Conservation (phyloP, 1,140 invertebrate genomes). For the Drosophila varians region DNA sequence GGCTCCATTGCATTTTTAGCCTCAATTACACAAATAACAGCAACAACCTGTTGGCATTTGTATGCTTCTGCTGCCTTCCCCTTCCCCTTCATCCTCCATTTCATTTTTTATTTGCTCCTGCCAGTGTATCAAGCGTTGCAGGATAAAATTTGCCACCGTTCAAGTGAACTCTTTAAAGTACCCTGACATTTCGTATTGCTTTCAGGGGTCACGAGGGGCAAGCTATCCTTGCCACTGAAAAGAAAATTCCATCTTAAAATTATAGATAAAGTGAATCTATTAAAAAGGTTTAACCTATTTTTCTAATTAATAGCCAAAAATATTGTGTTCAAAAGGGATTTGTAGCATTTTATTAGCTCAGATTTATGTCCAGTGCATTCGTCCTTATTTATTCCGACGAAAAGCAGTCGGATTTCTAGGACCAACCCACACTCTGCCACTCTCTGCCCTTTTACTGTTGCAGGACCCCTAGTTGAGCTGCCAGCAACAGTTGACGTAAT, state of each 20-base stretch:
- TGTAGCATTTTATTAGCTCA: neutral
- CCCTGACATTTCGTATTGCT: slow-evolving; percentile 66
- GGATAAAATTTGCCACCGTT: slow-evolving; percentile 41
- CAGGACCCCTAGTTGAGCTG: neutral
- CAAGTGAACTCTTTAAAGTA: slow-evolving; percentile 74
- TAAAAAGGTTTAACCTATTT: too few relatives aligned
- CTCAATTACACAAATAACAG: slow-evolving; percentile 62
- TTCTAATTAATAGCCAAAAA: too few relatives aligned
- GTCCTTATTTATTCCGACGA: slow-evolving; percentile 27
- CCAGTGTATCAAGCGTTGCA: slow-evolving; percentile 12
- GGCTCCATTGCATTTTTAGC: slow-evolving; percentile 55
- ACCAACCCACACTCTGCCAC: neutral
- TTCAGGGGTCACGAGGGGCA: slow-evolving; percentile 47
- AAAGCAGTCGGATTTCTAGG: neutral
- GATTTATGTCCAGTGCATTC: neutral
- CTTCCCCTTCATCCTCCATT: neutral
- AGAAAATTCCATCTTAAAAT: too few relatives aligned
- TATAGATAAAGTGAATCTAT: neutral
- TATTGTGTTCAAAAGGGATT: neutral
- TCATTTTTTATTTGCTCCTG: neutral
- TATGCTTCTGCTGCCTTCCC: neutral
- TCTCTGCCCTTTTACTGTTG: neutral
- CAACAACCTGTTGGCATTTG: slow-evolving; percentile 71
- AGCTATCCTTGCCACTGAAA: neutral
- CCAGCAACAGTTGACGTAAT: slow-evolving; percentile 72